Percentiles rank a stretch among this genome's conserved stretches.
phyloP scores from a whole-genome alignment of 2,888 invertebrate genomes.

The Tuberolachnus salignus region DNA sequence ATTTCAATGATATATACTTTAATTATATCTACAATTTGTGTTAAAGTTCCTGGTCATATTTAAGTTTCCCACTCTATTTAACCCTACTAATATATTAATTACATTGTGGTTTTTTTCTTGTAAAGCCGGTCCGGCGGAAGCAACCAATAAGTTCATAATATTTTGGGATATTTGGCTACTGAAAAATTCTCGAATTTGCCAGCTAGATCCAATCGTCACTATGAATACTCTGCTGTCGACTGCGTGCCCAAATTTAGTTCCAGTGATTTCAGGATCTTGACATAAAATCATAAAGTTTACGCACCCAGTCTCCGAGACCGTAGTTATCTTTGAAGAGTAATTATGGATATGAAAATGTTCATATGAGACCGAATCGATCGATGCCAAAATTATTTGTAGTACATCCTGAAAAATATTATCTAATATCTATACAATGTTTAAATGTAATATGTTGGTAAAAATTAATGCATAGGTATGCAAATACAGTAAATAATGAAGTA shows the following conservation, averaged over 20 bases:
- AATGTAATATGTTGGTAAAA: background rate
- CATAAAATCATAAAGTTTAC: constrained; percentile 50
- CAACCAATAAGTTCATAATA: constrained; percentile 73
- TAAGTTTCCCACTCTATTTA: too few relatives aligned
- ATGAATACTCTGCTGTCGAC: constrained; percentile 65
- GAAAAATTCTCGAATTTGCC: constrained; percentile 76
- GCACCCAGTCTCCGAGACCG: constrained; percentile 38
- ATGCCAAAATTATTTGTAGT: background rate
- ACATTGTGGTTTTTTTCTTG: constrained; percentile 55
- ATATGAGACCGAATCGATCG: constrained; percentile 21
- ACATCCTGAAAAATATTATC: constrained; percentile 25
- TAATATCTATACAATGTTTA: too few relatives aligned
- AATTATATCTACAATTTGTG: too few relatives aligned
- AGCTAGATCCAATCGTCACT: constrained; percentile 74
- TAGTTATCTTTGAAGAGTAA: constrained; percentile 25
- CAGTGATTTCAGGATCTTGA: constrained; percentile 46
- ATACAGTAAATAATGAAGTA: too few relatives aligned
- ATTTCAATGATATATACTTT: too few relatives aligned
- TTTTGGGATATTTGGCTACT: constrained; percentile 69
- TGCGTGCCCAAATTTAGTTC: constrained; percentile 33
- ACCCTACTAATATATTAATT: background rate
- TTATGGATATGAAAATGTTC: constrained; percentile 15
- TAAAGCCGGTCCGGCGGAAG: constrained; percentile 63
- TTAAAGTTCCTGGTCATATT: too few relatives aligned
- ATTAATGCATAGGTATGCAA: background rate